Evolutionary conservation across 1,140 invertebrate genomes (phyloP).

Genomic region (Phymastichus coffea): DNA sequence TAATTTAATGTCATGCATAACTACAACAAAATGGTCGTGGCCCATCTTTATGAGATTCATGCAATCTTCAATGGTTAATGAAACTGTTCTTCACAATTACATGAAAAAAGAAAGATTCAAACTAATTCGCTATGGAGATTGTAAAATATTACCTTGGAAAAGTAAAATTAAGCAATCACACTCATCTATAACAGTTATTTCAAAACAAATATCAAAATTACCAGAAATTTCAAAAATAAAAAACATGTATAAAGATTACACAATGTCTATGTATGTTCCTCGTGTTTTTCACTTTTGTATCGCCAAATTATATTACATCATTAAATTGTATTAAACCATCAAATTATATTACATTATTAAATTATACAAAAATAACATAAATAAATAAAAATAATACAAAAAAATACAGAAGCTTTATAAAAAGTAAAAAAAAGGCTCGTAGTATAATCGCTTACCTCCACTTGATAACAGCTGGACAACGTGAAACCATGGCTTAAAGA

Average conservation of each 20-base stretch:
- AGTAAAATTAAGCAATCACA: neutral
- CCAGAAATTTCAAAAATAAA: slow-evolving; percentile 6
- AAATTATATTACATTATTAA: no score
- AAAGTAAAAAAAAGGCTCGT: neutral
- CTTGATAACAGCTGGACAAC: neutral
- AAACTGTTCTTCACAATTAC: slow-evolving; percentile 12
- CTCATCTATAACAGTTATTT: neutral
- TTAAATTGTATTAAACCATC: no score
- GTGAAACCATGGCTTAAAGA: neutral
- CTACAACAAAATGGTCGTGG: slow-evolving; percentile 12
- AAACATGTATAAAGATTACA: slow-evolving; percentile 8
- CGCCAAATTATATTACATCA: no score
- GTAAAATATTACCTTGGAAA: slow-evolving; percentile 14
- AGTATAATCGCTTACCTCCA: neutral
- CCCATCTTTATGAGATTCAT: slow-evolving; percentile 4
- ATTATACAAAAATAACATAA: neutral
- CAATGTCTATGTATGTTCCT: slow-evolving; percentile 5
- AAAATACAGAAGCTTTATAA: neutral
- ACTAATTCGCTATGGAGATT: slow-evolving; percentile 6
- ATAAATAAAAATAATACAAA: neutral
- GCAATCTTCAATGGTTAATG: slow-evolving; percentile 16
- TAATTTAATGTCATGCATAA: slow-evolving; percentile 9
- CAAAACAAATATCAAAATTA: slow-evolving; percentile 14
- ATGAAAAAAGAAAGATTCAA: no score
- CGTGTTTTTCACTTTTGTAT: slow-evolving; percentile 4